Base-by-base conservation (phyloP, 2,888 invertebrate species). In the Watsonalla cultraria region DNA sequence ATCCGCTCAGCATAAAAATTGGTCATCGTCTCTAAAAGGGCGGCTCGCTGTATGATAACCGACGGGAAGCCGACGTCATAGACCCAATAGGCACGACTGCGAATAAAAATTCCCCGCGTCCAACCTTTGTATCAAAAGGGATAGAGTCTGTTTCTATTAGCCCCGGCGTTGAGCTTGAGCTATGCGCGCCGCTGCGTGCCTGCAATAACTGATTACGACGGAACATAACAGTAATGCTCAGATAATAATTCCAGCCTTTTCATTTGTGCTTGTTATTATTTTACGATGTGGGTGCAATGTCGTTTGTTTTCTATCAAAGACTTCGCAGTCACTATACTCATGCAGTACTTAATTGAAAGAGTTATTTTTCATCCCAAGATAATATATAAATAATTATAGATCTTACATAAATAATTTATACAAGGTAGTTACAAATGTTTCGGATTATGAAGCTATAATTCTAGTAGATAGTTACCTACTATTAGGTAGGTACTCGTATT, bases 71-170 rank as follows among this genome's bases (percentile, higher is more conserved):
- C 62, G 54, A 53, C 64, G 63, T 67, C 69, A 68, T 60, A 59
- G 54, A 24, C 24, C 51, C 58, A 61, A 66, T 69, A 70, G 69
- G 61, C 67, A 62, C 58, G 34, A 58, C 56, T 54, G 61, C 59
- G 71, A 70, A 78, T 72, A 74, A 73, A 78, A 77, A 75, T 74
- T 70, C 65, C 65, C 61, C 55, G 52, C 70, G 62, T 62, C 64
- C 63, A 68, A 62, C 67, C 73, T 75, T 79, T 78, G 71, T 70
- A 78, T 78, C 72, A 76, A 69, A 79, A 63, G 65, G 76, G 74
- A 77, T 80, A 65, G 62, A 65, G 61, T 68, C 63, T 47, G 65
- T 73, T 74, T 76, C 74, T 74, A 74, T 78, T 72, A 73, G 59
- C 57, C 48, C 61, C 61, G 65, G 64, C 62, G 59, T 55, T 52